Evolutionary conservation across 2,113 vertebrate species (phyloP).

Genomic region (Circaetus cinerascens): DNA sequence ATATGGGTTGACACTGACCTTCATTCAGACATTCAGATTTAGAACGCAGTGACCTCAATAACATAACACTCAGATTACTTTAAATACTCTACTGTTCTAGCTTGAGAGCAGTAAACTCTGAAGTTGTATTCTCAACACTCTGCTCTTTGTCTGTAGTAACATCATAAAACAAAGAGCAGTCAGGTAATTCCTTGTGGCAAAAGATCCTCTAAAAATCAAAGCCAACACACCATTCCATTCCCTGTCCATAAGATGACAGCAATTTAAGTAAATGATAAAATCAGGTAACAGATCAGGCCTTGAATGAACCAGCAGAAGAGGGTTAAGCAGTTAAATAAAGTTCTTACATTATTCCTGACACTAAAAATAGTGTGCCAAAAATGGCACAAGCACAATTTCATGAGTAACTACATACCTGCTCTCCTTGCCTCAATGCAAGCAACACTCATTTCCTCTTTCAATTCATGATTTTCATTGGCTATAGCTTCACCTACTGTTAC

Average conservation of each 20-base stretch:
- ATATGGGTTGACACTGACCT: slow-evolving; percentile 4
- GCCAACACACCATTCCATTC: neutral
- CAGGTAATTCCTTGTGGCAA: neutral
- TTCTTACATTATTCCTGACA: neutral
- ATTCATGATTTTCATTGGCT: slow-evolving; percentile 89
- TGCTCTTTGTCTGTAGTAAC: neutral
- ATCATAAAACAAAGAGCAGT: neutral
- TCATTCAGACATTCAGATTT: slow-evolving; percentile 16
- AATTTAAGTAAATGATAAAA: slow-evolving; percentile 3
- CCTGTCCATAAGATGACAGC: neutral
- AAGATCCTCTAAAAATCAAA: neutral
- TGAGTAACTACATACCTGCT: slow-evolving; percentile 81
- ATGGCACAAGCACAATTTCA: neutral
- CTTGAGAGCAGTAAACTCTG: neutral
- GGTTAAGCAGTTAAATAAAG: neutral
- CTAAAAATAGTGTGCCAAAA: neutral
- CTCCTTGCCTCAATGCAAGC: slow-evolving; percentile 92
- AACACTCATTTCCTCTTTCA: slow-evolving; percentile 94
- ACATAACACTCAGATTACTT: neutral
- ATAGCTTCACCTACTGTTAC: slow-evolving; percentile 96
- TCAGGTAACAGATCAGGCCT: neutral
- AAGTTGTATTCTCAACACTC: neutral
- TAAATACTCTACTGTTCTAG: neutral
- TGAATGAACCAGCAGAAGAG: neutral
- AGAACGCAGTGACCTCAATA: neutral